Evolutionary conservation across 2,113 vertebrate genomes (phyloP).

Genomic region (Dasypus novemcinctus): DNA sequence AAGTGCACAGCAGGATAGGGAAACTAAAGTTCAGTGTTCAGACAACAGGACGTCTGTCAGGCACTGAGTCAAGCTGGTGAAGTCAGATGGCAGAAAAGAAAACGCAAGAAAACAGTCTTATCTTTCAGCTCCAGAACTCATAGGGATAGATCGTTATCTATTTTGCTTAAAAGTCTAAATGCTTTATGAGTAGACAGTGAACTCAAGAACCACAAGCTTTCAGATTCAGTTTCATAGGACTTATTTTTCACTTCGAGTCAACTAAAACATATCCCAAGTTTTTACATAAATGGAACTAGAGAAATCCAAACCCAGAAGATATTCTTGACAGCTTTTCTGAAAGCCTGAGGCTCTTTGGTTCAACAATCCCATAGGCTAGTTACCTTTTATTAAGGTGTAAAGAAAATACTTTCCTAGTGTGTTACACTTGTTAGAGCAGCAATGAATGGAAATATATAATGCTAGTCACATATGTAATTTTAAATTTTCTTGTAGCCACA

Average conservation of each 20-base stretch:
- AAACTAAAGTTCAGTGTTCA: background rate
- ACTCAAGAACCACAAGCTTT: background rate
- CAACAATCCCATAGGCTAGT: background rate
- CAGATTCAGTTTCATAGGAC: background rate
- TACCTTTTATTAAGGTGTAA: conserved; percentile 58
- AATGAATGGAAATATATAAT: conserved; percentile 33
- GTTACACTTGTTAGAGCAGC: background rate
- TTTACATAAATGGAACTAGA: conserved; percentile 46
- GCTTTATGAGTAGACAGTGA: background rate
- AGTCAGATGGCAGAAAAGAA: background rate
- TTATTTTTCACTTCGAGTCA: background rate
- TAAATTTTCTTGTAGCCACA: background rate
- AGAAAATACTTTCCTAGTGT: conserved; percentile 36
- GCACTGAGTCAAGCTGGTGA: background rate
- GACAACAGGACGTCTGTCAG: background rate
- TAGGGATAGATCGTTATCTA: background rate
- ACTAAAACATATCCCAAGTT: background rate
- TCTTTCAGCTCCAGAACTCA: background rate
- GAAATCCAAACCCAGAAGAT: conserved; percentile 13
- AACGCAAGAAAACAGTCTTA: background rate
- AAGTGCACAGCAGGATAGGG: background rate
- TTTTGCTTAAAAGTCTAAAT: background rate
- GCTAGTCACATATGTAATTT: background rate
- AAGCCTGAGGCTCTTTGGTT: conserved; percentile 15
- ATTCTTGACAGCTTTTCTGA: conserved; percentile 4